These are phyloP conservation scores for Campoplex capitator DNA, from an alignment of 2,888 invertebrate genomes.

Conservation along the genomic window DNA sequence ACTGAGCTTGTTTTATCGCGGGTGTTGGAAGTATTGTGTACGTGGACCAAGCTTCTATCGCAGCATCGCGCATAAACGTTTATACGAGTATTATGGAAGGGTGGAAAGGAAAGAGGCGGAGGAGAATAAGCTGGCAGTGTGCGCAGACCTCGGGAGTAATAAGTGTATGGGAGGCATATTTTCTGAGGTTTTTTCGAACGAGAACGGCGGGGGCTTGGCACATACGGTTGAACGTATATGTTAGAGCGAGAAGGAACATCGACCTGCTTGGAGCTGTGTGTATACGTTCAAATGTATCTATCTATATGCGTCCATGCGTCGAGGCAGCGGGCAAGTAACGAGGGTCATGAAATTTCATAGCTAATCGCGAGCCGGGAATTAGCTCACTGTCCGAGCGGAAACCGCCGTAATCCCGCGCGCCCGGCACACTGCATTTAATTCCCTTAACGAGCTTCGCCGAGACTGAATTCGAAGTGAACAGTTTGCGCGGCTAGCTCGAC, in stretches of 20 bases:
- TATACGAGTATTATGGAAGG: conserved; percentile 24
- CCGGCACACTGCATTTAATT: conserved; percentile 75
- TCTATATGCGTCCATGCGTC: conserved; percentile 33
- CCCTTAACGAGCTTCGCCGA: conserved; percentile 75
- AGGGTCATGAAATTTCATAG: conserved; percentile 77
- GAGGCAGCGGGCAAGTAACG: conserved; percentile 67
- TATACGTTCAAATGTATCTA: conserved; percentile 2
- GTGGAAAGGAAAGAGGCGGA: conserved; percentile 27
- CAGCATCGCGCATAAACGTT: neutral
- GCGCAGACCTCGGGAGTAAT: conserved; percentile 19
- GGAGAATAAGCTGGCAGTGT: conserved; percentile 53
- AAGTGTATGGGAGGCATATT: conserved; percentile 52
- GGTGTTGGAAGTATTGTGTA: neutral
- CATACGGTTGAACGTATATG: conserved; percentile 11
- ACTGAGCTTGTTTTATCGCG: conserved; percentile 11
- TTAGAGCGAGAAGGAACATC: conserved; percentile 32
- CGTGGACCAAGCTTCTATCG: neutral
- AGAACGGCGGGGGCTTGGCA: neutral
- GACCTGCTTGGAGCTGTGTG: neutral
- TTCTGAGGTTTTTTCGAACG: conserved; percentile 37
- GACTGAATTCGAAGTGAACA: conserved; percentile 66
- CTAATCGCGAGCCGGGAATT: conserved; percentile 76
- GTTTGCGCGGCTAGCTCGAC: conserved; percentile 62
- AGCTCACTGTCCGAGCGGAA: conserved; percentile 75
- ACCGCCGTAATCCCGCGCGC: conserved; percentile 75